Conservation (phyloP, 2,113 vertebrate species). For the Anas platyrhynchos region DNA sequence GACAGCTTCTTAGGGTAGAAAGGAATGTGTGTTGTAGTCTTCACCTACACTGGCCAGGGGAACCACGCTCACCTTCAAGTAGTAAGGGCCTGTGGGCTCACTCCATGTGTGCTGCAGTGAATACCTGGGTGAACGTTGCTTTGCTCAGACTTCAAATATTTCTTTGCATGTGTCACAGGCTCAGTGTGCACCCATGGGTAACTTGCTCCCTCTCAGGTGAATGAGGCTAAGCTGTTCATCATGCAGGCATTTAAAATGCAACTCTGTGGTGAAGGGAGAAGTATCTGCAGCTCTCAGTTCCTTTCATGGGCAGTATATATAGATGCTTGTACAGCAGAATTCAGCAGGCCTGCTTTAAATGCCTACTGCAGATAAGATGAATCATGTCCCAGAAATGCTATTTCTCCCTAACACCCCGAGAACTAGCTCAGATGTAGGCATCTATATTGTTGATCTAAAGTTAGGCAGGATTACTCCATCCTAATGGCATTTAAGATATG, state of each 20-base stretch:
- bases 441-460: background rate
- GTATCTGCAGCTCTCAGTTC: background rate
- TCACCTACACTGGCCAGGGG: background rate
- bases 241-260: background rate
- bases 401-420: background rate
- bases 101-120: background rate
- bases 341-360: background rate
- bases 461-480: background rate
- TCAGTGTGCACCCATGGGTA: fast-evolving
- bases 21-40: background rate
- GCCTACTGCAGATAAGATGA: background rate
- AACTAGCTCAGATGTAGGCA: background rate
- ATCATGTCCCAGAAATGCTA: background rate
- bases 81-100: fast-evolving
- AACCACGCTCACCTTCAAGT: background rate
- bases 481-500: background rate
- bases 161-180: background rate
- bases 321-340: background rate
- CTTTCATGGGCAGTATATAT: background rate
- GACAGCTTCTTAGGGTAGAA: background rate
- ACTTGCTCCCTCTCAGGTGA: background rate
- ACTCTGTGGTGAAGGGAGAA: fast-evolving
- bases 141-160: background rate
- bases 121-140: fast-evolving
- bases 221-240: background rate